Evolutionary conservation across 92 coral and sea anemone species (phyloP).

Genomic region (Zoanthus gigantus): DNA sequence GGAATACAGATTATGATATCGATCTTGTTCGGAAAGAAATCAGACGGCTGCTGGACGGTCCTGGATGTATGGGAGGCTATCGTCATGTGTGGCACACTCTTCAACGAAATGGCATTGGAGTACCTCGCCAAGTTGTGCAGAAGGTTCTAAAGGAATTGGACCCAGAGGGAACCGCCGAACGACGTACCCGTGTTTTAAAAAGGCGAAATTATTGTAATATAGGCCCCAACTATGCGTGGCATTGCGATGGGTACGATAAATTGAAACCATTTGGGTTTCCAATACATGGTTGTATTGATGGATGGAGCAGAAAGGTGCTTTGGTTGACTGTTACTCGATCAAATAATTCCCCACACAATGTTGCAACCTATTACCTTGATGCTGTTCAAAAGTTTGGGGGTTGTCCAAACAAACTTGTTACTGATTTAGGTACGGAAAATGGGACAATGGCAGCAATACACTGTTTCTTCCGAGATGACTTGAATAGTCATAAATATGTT

Average conservation of each 20-base stretch:
- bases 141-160: not conserved
- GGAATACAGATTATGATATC: slow-evolving; percentile 3
- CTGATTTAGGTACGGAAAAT: slow-evolving; percentile 27
- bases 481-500: slow-evolving; percentile 18
- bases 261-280: not conserved
- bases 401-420: slow-evolving; percentile 23
- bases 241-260: not conserved
- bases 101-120: not conserved
- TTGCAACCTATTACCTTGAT: slow-evolving; percentile 38
- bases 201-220: not conserved
- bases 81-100: not conserved
- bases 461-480: slow-evolving; percentile 34
- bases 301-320: not conserved
- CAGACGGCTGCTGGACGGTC: slow-evolving; percentile 10
- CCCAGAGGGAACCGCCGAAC: slow-evolving; percentile 2
- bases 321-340: slow-evolving; percentile 42
- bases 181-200: slow-evolving; percentile 5
- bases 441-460: not conserved
- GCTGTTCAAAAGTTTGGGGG: slow-evolving; percentile 33
- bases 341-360: slow-evolving; percentile 41
- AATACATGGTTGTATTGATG: not conserved
- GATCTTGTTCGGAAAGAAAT: not conserved
- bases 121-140: not conserved
- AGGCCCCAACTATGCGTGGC: not conserved
- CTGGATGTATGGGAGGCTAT: slow-evolving; percentile 9